Conservation (phyloP, 2,113 vertebrate genomes). For the Dipodomys ordii region DNA sequence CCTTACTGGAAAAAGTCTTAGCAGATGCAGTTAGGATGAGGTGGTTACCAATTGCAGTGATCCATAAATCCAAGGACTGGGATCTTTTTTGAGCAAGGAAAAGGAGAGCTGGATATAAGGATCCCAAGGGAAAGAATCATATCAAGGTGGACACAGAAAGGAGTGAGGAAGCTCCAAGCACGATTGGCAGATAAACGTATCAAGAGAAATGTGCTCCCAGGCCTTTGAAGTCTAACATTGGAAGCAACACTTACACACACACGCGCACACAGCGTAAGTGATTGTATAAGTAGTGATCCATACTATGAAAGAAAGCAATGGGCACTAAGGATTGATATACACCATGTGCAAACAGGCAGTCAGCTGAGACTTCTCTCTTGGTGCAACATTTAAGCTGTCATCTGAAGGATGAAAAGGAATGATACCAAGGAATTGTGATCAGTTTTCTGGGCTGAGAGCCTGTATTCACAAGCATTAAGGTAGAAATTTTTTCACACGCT, state of each 20-base stretch:
- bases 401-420: slow-evolving; percentile 5
- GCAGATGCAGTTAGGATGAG: background rate
- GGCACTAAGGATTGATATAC: background rate
- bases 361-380: background rate
- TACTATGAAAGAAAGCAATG: background rate
- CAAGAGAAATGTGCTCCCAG: background rate
- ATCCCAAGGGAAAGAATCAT: background rate
- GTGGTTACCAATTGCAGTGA: background rate
- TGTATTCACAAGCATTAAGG: background rate
- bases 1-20: background rate
- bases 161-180: background rate
- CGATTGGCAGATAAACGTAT: background rate
- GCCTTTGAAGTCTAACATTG: background rate
- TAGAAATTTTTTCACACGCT: background rate
- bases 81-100: background rate
- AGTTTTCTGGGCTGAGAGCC: background rate
- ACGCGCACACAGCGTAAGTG: background rate
- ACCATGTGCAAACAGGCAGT: background rate
- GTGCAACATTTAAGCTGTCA: background rate
- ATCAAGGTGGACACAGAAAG: background rate
- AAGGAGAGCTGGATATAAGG: too few species aligned
- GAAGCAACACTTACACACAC: background rate
- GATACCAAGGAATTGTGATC: background rate
- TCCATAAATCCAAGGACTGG: background rate
- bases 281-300: background rate